These are phyloP conservation scores for Tautogolabrus adspersus DNA, from an alignment of 2,113 vertebrate genomes.

Conservation along the genomic window DNA sequence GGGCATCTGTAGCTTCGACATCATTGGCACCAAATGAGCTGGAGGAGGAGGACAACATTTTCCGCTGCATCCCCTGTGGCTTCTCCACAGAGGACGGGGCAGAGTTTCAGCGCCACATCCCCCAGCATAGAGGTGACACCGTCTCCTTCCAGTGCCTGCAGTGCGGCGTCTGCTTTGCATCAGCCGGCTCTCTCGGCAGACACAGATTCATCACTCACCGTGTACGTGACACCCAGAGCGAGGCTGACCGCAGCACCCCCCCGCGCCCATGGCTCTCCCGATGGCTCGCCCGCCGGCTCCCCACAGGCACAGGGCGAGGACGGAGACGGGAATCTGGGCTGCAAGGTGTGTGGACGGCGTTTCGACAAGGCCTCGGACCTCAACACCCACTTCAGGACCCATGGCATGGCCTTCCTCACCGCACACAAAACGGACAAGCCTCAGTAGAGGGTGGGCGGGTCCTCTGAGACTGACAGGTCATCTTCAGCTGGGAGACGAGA, in stretches of 20 bases:
- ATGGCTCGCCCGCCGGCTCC: constrained; percentile 62
- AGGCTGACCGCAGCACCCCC: constrained; percentile 42
- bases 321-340: constrained; percentile 83
- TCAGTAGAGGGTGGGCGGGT: constrained; percentile 52
- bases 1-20: constrained; percentile 34
- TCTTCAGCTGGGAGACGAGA: not conserved
- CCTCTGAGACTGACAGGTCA: not conserved
- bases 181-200: constrained; percentile 87
- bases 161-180: constrained; percentile 93
- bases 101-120: constrained; percentile 85
- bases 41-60: constrained; percentile 74
- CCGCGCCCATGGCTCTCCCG: constrained; percentile 50
- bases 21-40: constrained; percentile 65
- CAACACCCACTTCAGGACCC: constrained; percentile 96
- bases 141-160: constrained; percentile 92
- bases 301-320: constrained; percentile 63
- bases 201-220: constrained; percentile 94
- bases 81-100: constrained; percentile 81
- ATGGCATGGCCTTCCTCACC: constrained; percentile 95
- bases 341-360: constrained; percentile 88
- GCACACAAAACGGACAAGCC: constrained; percentile 88
- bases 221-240: constrained; percentile 83
- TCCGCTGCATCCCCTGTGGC: constrained; percentile 86
- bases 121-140: constrained; percentile 87
- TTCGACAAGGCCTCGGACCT: constrained; percentile 92